These are phyloP conservation scores for Nyctibius grandis DNA, from an alignment of 2,797 vertebrate species.

Conservation along the genomic window DNA sequence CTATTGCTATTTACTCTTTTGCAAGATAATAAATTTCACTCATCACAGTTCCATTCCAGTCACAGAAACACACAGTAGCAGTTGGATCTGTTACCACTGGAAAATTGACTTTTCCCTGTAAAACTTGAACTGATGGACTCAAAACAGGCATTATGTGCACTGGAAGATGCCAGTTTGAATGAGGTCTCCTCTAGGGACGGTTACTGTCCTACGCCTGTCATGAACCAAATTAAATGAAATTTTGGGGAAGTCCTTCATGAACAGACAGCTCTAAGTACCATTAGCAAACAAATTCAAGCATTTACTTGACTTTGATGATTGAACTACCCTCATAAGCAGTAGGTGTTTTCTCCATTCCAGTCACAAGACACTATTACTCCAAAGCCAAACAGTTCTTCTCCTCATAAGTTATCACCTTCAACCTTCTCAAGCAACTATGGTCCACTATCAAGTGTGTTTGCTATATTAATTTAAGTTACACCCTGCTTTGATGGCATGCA, in stretches of 20 bases:
- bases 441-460: background rate
- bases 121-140: background rate
- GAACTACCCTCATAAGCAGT: background rate
- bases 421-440: background rate
- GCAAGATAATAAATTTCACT: background rate
- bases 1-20: background rate
- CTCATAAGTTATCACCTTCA: background rate
- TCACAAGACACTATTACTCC: background rate
- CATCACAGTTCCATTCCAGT: background rate
- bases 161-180: background rate
- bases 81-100: background rate
- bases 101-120: background rate
- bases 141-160: background rate
- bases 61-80: background rate
- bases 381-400: background rate
- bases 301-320: background rate
- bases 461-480: conserved; percentile 13
- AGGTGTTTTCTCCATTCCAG: background rate
- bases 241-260: background rate
- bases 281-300: background rate
- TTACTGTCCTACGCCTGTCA: background rate
- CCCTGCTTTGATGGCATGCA: conserved; percentile 29
- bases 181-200: background rate
- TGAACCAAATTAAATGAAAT: background rate
- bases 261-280: background rate